These are phyloP conservation scores for Notarius quadriscutis DNA, from an alignment of 2,113 vertebrate species.

Conservation along the genomic window DNA sequence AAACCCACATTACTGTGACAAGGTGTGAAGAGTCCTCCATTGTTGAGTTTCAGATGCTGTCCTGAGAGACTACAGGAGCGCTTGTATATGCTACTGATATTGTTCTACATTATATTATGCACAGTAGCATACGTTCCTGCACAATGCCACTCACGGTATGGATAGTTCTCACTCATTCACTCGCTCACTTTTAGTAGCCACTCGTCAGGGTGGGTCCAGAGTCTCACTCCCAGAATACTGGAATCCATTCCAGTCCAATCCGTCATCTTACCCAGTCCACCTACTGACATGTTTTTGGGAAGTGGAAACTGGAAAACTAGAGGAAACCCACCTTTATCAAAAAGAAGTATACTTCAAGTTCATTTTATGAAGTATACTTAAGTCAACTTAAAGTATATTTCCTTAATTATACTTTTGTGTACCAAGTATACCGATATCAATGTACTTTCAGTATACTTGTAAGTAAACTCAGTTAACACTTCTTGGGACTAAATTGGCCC, in stretches of 20 bases:
- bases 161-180: neutral
- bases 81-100: conserved; percentile 47
- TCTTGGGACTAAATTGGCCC: no score
- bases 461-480: no score
- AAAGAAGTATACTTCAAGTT: no score
- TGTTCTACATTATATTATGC: conserved; percentile 67
- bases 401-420: no score
- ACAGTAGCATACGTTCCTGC: conserved; percentile 45
- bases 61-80: conserved; percentile 70
- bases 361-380: no score
- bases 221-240: no score
- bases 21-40: conserved; percentile 71
- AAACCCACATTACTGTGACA: conserved; percentile 51
- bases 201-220: neutral
- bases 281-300: neutral
- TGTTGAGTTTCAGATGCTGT: conserved; percentile 66
- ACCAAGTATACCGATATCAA: no score
- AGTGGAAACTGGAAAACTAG: neutral
- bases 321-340: neutral
- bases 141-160: neutral
- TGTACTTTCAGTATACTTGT: no score
- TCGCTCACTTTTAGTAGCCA: neutral
- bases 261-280: neutral
- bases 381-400: no score
- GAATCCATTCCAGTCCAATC: neutral